phyloP scores from a whole-genome alignment of 2,797 vertebrate species.

The Labeo calbasu region DNA sequence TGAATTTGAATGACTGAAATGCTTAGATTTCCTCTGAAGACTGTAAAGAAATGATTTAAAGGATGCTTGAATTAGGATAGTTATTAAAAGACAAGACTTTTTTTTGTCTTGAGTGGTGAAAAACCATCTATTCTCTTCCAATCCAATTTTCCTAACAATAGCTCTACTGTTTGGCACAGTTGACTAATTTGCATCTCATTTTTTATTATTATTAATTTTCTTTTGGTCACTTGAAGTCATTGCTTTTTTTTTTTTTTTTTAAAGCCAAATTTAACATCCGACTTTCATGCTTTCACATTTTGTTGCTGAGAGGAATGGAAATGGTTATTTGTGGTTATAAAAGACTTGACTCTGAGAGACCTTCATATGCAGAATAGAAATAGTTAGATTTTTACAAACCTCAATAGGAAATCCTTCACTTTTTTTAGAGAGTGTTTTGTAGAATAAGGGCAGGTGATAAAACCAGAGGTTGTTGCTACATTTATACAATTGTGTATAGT shows the following conservation, averaged over 20 bases:
- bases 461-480: background rate
- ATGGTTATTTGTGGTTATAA: background rate
- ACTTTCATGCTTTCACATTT: background rate
- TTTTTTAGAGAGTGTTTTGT: background rate
- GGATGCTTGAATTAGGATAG: background rate
- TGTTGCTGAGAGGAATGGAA: background rate
- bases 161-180: conserved; percentile 41
- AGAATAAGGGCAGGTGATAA: background rate
- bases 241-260: conserved; percentile 1
- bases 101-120: background rate
- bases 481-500: background rate
- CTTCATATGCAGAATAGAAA: background rate
- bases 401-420: background rate
- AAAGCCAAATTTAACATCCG: background rate
- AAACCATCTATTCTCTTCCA: background rate
- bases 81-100: conserved; percentile 9
- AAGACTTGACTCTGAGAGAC: background rate
- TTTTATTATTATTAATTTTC: conserved; percentile 13
- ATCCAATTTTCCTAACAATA: conserved; percentile 60
- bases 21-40: background rate
- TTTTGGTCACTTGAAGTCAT: background rate
- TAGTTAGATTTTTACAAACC: background rate
- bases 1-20: background rate
- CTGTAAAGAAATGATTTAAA: conserved; percentile 2
- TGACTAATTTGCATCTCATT: conserved; percentile 43